Percentiles rank a stretch among this genome's conserved stretches.
Evolutionary conservation across 2,113 vertebrate species (phyloP).

Genomic region (Cololabis saira): DNA sequence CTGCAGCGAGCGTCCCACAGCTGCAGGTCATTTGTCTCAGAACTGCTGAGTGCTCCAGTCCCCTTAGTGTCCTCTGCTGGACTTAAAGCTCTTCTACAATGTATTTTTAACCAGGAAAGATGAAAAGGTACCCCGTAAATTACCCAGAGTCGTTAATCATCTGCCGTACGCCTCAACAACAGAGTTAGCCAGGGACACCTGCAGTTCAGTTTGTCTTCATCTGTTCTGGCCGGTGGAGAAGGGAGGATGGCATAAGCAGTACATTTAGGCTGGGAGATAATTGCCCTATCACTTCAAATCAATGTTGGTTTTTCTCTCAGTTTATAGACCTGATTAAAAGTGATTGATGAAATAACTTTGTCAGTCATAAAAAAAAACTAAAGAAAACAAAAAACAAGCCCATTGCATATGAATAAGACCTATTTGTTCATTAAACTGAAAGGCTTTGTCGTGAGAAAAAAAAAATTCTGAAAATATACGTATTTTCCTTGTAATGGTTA

Average conservation of each 20-base stretch:
- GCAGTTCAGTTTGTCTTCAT: conserved; percentile 16
- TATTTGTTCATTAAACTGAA: neutral
- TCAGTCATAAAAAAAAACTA: too few species aligned
- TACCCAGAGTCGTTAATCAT: conserved; percentile 47
- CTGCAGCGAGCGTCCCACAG: conserved; percentile 3
- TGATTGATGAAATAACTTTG: too few species aligned
- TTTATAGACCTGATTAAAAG: neutral
- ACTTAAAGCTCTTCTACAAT: conserved; percentile 38
- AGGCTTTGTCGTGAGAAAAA: neutral
- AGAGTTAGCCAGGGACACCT: conserved; percentile 26
- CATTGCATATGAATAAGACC: neutral
- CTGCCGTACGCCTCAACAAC: conserved; percentile 13
- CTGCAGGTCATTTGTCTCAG: conserved; percentile 57
- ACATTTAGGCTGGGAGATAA: neutral
- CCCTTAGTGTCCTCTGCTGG: conserved; percentile 15
- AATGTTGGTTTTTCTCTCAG: neutral
- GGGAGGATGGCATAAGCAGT: neutral
- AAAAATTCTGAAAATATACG: neutral
- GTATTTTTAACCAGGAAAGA: conserved; percentile 63
- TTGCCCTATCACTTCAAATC: neutral
- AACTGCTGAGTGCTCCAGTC: conserved; percentile 66
- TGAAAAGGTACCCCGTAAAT: conserved; percentile 28
- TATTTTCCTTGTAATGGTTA: neutral
- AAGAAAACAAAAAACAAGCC: neutral
- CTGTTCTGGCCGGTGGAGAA: conserved; percentile 24